Base-by-base conservation (phyloP, 2,797 vertebrate genomes). In the Chaenodraco wilsoni region DNA sequence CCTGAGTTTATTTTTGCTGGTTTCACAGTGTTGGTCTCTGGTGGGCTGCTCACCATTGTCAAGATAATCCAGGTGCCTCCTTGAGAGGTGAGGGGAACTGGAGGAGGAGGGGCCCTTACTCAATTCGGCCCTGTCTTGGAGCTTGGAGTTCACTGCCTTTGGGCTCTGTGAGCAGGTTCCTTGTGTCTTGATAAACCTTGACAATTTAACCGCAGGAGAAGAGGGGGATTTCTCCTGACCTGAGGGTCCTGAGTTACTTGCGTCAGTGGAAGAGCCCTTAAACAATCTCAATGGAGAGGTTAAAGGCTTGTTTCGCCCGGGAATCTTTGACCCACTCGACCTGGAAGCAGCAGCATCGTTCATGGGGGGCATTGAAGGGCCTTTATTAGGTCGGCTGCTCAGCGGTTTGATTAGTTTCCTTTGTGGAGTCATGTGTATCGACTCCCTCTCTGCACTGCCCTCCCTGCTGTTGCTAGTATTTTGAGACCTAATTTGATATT, bases 251-350 rank as follows among this genome's bases (percentile, higher is more conserved):
- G 85, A 90, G 83, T 82, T 66, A 17, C 59, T 64, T 14, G 87
- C 84, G 51, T 94, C 91, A 4, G 69, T 81, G 41, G 87, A 82
- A 0, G 45, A 78, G 57, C 85, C 68, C 50, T 84, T 95, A n/a
- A 84, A 90, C 40, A 82, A 21, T 89, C 95, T 96, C 71, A 95
- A 89, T 9, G 96, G 94, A 46, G 95, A 95, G 73, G 86, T 89
- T 9, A 76, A 81, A n/a, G 88, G 74, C 87, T 94, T 96, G 74
- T 92, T 87, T 77, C 92, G 92, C 77, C 94, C 92, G 1, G 95
- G 95, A 81, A 97, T 95, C 92, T 95, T 97, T 69, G 93, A 95
- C 67, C 91, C 59, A 71, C 78, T 82, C 61, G 91, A 85, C 82
- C 95, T 96, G 51, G 88, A 86, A 86, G 15, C 87, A 62, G 89